Evolutionary conservation across 1,140 invertebrate genomes (phyloP).

Genomic region (Leptopilina boulardi): DNA sequence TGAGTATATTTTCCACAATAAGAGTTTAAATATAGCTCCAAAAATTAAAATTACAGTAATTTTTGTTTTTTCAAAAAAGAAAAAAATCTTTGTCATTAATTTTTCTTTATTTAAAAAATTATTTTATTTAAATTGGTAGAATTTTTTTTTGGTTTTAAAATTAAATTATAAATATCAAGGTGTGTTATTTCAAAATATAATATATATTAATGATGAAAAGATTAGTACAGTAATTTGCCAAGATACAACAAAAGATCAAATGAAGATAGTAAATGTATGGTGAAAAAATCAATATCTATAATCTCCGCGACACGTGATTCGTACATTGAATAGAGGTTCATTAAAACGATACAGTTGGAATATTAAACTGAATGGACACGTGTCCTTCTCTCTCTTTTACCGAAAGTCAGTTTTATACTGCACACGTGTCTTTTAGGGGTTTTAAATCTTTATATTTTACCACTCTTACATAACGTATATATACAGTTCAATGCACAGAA

Average conservation of each 20-base stretch:
- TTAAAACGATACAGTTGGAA: constrained; percentile 33
- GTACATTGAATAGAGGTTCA: constrained; percentile 25
- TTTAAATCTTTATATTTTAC: neutral
- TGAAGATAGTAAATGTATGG: constrained; percentile 3
- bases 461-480: neutral
- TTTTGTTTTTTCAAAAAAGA: too few relatives aligned
- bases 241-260: neutral
- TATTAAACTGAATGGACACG: constrained; percentile 28
- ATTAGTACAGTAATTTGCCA: neutral
- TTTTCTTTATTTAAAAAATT: too few relatives aligned
- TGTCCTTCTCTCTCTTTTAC: neutral
- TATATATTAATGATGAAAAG: neutral
- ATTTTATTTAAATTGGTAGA: too few relatives aligned
- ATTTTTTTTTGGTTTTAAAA: too few relatives aligned
- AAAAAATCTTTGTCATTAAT: too few relatives aligned
- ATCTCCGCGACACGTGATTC: constrained; percentile 9
- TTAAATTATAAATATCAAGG: neutral
- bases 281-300: constrained; percentile 1
- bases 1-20: too few relatives aligned
- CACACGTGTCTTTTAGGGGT: constrained; percentile 14
- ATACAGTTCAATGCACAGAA: neutral
- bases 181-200: too few relatives aligned
- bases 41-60: too few relatives aligned
- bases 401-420: neutral
- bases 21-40: too few relatives aligned